phyloP scores from a whole-genome alignment of 2,888 invertebrate species.

The Melolontha melolontha region DNA sequence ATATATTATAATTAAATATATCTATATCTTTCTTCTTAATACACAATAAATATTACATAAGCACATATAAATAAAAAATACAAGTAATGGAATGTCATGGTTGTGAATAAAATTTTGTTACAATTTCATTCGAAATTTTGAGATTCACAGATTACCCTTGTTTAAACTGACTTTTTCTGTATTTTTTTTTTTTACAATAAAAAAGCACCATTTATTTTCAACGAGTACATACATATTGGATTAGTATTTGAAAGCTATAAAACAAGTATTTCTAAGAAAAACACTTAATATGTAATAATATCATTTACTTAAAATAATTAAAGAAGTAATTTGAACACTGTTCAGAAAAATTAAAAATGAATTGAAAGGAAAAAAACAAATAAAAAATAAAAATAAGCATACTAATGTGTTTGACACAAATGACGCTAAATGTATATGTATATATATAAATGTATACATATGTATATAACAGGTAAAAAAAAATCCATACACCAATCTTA shows the following conservation, averaged over 20 bases:
- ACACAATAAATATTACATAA: constrained; percentile 42
- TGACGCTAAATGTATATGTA: constrained; percentile 13
- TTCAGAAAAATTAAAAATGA: constrained; percentile 18
- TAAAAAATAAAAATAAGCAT: constrained; percentile 33
- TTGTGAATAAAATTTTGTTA: constrained; percentile 33
- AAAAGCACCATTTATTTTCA: constrained; percentile 50
- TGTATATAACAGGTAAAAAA: constrained; percentile 48
- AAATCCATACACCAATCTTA: constrained; percentile 57
- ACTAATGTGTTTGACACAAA: constrained; percentile 41
- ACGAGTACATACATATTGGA: constrained; percentile 32
- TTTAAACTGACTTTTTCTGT: constrained; percentile 7
- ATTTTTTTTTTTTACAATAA: constrained; percentile 39
- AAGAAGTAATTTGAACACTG: constrained; percentile 21
- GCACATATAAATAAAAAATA: constrained; percentile 42
- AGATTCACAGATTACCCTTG: constrained; percentile 11
- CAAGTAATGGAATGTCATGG: constrained; percentile 49
- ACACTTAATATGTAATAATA: constrained; percentile 39
- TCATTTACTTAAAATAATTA: constrained; percentile 38
- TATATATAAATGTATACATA: constrained; percentile 6
- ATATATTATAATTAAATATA: constrained; percentile 29
- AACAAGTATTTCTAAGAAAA: constrained; percentile 31
- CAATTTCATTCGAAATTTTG: constrained; percentile 23
- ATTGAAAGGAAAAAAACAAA: constrained; percentile 16
- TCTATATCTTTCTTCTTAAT: constrained; percentile 35
- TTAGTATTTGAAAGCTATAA: constrained; percentile 24